These are phyloP conservation scores for Leucophenga montana DNA, from an alignment of 2,888 invertebrate species.

Conservation along the genomic window DNA sequence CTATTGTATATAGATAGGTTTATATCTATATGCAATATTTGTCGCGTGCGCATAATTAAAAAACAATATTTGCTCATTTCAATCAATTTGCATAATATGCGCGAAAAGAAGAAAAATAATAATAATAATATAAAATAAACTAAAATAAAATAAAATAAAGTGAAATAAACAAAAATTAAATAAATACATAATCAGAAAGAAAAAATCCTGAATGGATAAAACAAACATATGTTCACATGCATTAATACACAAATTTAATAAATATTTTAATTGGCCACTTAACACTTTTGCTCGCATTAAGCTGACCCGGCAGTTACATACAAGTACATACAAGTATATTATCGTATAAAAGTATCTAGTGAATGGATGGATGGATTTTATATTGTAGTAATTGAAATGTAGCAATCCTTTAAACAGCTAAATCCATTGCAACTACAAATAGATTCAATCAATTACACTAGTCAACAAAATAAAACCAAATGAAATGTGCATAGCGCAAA, in stretches of 20 bases:
- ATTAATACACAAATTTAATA: constrained; percentile 3
- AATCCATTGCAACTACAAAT: too few species aligned
- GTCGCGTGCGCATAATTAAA: constrained; percentile 57
- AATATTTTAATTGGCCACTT: constrained; percentile 31
- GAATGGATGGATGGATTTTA: too few species aligned
- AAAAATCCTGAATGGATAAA: neutral
- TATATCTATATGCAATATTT: neutral
- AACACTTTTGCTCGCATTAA: constrained; percentile 6
- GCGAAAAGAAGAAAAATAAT: too few species aligned
- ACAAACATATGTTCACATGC: too few species aligned
- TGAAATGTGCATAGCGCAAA: too few species aligned
- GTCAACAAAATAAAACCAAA: too few species aligned
- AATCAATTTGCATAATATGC: constrained; percentile 58
- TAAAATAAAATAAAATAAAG: neutral
- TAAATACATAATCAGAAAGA: neutral
- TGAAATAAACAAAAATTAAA: neutral
- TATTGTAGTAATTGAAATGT: too few species aligned
- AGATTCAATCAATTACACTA: too few species aligned
- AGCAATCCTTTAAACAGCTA: too few species aligned
- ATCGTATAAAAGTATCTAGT: too few species aligned
- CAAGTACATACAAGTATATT: neutral
- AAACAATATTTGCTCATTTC: constrained; percentile 65
- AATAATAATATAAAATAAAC: neutral
- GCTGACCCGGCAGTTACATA: neutral
- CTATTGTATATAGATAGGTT: neutral